Evolutionary conservation across 2,113 vertebrate genomes (phyloP).

Genomic region (sheep (Ovis aries)): ARS-UI_Ramb_v3.0 NC_056067.1:29356501-29357000

Average conservation of each 20-base stretch:
- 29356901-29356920: background rate
- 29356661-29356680: constrained; percentile 40
- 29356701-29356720: constrained; percentile 64
- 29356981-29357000: background rate
- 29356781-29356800: constrained; percentile 48
- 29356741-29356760: constrained; percentile 64
- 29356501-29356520: background rate
- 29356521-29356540: background rate
- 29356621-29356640: background rate
- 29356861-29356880: constrained; percentile 18
- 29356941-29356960: background rate
- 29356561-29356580: constrained; percentile 9
- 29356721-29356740: constrained; percentile 66
- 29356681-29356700: constrained; percentile 36
- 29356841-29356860: constrained; percentile 8
- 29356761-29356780: constrained; percentile 59
- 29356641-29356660: constrained; percentile 47
- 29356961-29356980: background rate
- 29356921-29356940: background rate
- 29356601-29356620: constrained; percentile 35
- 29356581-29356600: background rate
- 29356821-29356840: background rate
- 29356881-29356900: background rate
- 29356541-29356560: background rate
- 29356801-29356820: constrained; percentile 50